Percentiles rank a stretch among this genome's conserved stretches.
These are phyloP conservation scores for Papilio elwesi DNA, from an alignment of 2,888 invertebrate species.

Conservation along the genomic window DNA sequence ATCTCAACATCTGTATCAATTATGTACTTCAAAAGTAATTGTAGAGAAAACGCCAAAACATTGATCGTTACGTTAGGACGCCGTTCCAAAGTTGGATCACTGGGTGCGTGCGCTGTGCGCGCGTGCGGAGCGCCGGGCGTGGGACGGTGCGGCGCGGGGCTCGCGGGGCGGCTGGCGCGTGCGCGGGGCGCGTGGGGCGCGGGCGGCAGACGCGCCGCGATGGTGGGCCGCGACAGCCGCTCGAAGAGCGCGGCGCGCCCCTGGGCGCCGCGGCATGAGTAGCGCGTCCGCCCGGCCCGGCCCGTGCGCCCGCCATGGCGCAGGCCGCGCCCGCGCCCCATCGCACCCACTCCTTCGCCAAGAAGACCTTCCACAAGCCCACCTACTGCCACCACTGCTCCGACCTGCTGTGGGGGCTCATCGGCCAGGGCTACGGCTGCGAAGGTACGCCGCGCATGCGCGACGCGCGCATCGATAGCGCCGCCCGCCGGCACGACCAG, in stretches of 20 bases:
- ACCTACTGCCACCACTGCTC: constrained; percentile 99
- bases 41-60: constrained; percentile 17
- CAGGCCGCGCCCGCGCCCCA: constrained; percentile 86
- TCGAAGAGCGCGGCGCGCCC: constrained; percentile 84
- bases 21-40: constrained; percentile 12
- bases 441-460: constrained; percentile 92
- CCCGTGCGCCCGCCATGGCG: constrained; percentile 83
- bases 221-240: constrained; percentile 85
- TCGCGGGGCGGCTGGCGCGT: constrained; percentile 58
- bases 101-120: constrained; percentile 53
- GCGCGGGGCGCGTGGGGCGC: constrained; percentile 56
- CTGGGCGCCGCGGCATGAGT: constrained; percentile 84
- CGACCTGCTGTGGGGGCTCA: constrained; percentile 99
- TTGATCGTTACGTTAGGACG: constrained; percentile 26
- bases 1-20: not conserved
- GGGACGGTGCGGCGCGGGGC: constrained; percentile 47
- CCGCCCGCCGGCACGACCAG: constrained; percentile 74
- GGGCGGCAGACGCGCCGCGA: constrained; percentile 82
- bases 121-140: constrained; percentile 47
- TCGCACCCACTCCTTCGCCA: constrained; percentile 97
- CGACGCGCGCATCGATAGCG: constrained; percentile 77
- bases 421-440: constrained; percentile 99
- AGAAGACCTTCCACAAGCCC: constrained; percentile 99
- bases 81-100: constrained; percentile 39
- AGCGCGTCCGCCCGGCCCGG: constrained; percentile 82